Evolutionary conservation across 2,797 vertebrate species (phyloP), one percentile per base, ranked within the genome.

Genomic region (Furcifer pardalis): DNA sequence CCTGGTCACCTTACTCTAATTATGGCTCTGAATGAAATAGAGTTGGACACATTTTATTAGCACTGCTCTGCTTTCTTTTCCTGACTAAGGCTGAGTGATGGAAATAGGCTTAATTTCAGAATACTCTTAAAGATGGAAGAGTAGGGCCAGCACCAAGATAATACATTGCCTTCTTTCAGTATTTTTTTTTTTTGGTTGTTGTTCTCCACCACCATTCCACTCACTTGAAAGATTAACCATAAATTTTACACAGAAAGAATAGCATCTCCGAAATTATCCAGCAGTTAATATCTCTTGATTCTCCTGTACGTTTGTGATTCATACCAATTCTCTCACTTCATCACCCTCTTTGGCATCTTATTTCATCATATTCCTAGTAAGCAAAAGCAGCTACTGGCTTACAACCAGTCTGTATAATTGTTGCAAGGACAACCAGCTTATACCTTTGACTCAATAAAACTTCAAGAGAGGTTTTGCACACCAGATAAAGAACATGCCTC

Each of bases 321-420:
- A 82, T 89, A 37, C 2, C 79, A 80, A 68, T 87, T 87, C 81
- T 78, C 44, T 79, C 27, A 13, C 71, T 30, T 86, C 32, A 27
- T 82, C 90, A 10, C 15, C 8, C 40, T 10, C 52, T 23, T 8
- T 27, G 15, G 7, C n/a, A 8, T 63, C 40, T 73, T 42, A 49
- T 63, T 80, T 75, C 63, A 81, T 30, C 74, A n/a, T 32, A 46
- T 76, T 10, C 19, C 32, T 49, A n/a, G n/a, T 81, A 66, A 69
- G 21, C 68, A n/a, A 60, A 77, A 49, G 9, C 46, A 71, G 19
- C 27, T 49, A 46, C 46, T 46, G 62, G 46, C 62, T 68, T 5
- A 30, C 78, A 85, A 75, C 52, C 52, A 76, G 71, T 60, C 23
- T 62, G 17, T n/a, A 59, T 81, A 81, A 86, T 81, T 69, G 73